Percentiles rank a stretch among this genome's conserved stretches.
Conservation (phyloP, 2,888 invertebrate species). For the Caenorhabditis sp. region DNA sequence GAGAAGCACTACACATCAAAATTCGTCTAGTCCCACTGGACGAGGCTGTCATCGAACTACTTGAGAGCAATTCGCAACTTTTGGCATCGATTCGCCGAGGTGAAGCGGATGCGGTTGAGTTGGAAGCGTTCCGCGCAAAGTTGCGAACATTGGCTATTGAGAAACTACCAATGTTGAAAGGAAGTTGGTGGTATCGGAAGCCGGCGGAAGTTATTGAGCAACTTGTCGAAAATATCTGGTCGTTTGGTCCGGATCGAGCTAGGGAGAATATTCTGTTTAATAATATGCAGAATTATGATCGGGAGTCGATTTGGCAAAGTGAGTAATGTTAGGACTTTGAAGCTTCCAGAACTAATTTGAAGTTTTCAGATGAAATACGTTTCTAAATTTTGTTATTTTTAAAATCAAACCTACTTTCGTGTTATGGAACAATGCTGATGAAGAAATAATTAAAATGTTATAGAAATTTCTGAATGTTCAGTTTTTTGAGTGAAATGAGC, state of each 20-base stretch:
- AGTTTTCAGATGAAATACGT: no score
- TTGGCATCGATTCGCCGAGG: constrained; percentile 50
- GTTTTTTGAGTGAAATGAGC: no score
- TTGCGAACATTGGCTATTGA: constrained; percentile 23
- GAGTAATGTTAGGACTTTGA: no score
- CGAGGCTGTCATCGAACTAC: constrained; percentile 36
- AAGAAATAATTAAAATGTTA: no score
- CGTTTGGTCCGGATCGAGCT: constrained; percentile 87
- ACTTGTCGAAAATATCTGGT: constrained; percentile 79
- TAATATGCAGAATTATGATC: constrained; percentile 78
- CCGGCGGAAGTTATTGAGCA: constrained; percentile 52
- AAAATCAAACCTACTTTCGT: no score
- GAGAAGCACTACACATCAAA: constrained; percentile 54
- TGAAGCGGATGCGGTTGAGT: constrained; percentile 24
- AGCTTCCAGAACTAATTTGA: no score
- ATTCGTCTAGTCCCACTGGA: constrained; percentile 62
- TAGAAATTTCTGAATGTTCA: no score
- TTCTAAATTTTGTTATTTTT: no score
- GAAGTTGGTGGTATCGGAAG: constrained; percentile 66
- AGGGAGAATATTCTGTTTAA: constrained; percentile 90
- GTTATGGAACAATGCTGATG: no score
- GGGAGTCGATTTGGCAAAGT: constrained; percentile 47
- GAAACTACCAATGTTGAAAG: constrained; percentile 57
- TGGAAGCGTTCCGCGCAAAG: constrained; percentile 35
- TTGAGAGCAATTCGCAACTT: constrained; percentile 46